Conservation (phyloP, 1,140 invertebrate genomes). For the Andrena cerasifolii region DNA sequence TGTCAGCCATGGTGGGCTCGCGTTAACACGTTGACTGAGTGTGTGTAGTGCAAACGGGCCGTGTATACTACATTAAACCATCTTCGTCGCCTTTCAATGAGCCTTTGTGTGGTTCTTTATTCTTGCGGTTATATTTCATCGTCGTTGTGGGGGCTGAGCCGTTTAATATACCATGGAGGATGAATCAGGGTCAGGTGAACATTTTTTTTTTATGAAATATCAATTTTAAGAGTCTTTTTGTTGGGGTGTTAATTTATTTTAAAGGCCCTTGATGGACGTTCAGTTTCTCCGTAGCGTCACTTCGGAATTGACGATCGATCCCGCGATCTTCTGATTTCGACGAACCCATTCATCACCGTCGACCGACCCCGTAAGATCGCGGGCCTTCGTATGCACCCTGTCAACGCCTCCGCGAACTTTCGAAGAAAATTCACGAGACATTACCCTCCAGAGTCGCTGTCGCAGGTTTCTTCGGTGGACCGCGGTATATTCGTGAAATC, state of each 20-base stretch:
- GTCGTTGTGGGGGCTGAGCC: no score
- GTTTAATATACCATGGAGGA: no score
- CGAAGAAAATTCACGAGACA: slow-evolving; percentile 3
- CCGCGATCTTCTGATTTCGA: background rate
- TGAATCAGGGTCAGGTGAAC: no score
- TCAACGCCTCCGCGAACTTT: background rate
- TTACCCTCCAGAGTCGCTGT: background rate
- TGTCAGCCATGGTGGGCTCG: background rate
- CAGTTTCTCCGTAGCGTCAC: no score
- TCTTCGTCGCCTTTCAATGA: background rate
- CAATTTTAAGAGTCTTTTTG: no score
- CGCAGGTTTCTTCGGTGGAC: background rate
- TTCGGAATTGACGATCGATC: background rate
- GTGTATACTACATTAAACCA: slow-evolving; percentile 10
- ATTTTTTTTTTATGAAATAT: no score
- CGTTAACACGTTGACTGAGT: background rate
- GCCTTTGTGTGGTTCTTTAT: background rate
- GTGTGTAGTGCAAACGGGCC: background rate
- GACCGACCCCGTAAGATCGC: no score
- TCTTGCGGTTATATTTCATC: no score
- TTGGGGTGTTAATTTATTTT: no score
- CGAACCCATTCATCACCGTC: background rate
- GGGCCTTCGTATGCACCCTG: background rate
- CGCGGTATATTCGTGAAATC: background rate
- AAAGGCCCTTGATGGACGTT: no score